phyloP scores from a whole-genome alignment of 2,888 invertebrate genomes.

The Anagyrus pseudococci region DNA sequence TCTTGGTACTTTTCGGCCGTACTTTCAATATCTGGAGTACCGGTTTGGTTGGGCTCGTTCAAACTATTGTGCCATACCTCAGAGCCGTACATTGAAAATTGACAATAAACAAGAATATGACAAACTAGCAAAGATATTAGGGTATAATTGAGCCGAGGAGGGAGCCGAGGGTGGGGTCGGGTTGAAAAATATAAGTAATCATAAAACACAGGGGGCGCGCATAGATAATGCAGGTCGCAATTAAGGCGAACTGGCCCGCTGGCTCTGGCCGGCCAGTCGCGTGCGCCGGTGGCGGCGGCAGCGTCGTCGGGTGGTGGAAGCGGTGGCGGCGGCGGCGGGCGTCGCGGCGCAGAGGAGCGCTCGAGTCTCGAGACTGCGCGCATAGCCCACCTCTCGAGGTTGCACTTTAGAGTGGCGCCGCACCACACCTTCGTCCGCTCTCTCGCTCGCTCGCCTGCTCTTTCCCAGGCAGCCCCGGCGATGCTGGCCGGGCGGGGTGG shows the following conservation, averaged over 20 bases:
- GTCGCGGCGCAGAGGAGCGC: background rate
- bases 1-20: too few relatives aligned
- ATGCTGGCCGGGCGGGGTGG: constrained; percentile 51
- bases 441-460: constrained; percentile 13
- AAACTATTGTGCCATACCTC: too few relatives aligned
- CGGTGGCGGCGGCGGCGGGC: too few relatives aligned
- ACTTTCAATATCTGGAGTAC: too few relatives aligned
- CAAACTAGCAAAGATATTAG: constrained; percentile 59
- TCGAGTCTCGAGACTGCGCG: constrained; percentile 10
- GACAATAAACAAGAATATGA: too few relatives aligned
- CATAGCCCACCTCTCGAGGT: constrained; percentile 39
- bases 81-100: too few relatives aligned
- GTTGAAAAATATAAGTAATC: constrained; percentile 61
- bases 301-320: constrained; percentile 24
- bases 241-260: constrained; percentile 55
- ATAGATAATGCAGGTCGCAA: constrained; percentile 61
- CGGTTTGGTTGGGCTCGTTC: too few relatives aligned
- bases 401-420: constrained; percentile 36
- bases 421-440: constrained; percentile 45
- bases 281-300: constrained; percentile 39
- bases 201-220: constrained; percentile 54
- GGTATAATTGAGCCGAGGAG: constrained; percentile 31
- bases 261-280: background rate
- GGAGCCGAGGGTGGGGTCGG: constrained; percentile 35
- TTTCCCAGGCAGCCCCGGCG: constrained; percentile 18